Base-by-base conservation (phyloP, 2,888 invertebrate genomes). In the Serripes groenlandicus region DNA sequence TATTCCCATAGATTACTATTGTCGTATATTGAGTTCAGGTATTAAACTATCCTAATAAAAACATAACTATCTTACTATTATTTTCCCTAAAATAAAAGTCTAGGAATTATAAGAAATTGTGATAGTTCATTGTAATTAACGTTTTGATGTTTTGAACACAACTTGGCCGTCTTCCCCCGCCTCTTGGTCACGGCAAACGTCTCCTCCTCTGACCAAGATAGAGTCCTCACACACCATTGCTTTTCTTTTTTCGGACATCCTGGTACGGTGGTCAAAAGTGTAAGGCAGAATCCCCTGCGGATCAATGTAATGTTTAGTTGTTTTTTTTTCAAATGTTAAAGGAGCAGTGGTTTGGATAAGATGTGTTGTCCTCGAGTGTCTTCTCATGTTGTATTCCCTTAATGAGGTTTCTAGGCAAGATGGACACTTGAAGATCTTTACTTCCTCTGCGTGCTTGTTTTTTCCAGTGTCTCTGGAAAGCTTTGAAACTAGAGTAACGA, bases 401-500 rank as follows among this genome's bases (percentile, higher is more conserved):
- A 15, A 18, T 9, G 42, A 35, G 18, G 23, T 11, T 7, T 23
- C 23, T 11, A 23, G 5, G n/a, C 66, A 66, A 15, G 35, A 7
- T 15, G 1, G 66, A 30, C 66, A 35, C 18, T 23, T 21, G 37
- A 23, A 35, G 11, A 66, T 21, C 30, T n/a, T 66, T 15, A 66
- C 18, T 28, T n/a, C 30, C 3, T 35, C n/a, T 37, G 4, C 0
- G 23, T 66, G 66, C 30, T 66, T 66, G 37, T 66, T 28, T 7
- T n/a, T 35, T 34, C 66, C 66, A 66, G 26, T 66, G 66, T 21
- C 35, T 35, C 37, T 18, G 35, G 32, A 66, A 66, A 15, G 66
- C 34, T 1, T 23, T 21, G 37, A 66, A 66, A 11, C 37, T 23
- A 66, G 15, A 28, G 42, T 23, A 66, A 4, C 9, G 15, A 23